Evolutionary conservation across 1,140 invertebrate genomes (phyloP).

Genomic region (Melanaphis sacchari): DNA sequence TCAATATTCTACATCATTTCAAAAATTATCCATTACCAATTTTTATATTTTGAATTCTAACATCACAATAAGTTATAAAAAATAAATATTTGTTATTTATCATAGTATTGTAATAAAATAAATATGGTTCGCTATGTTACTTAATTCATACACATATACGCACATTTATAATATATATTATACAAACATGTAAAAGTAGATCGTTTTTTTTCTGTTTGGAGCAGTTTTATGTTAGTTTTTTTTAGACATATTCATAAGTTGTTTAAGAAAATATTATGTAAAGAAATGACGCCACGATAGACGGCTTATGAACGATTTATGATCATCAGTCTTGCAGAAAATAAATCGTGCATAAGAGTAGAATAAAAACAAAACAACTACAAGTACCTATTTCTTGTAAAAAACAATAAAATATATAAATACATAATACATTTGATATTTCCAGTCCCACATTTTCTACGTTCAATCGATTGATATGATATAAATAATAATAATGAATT

Average conservation of each 20-base stretch:
- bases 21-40: background rate
- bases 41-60: background rate
- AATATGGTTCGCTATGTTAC: background rate
- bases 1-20: background rate
- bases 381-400: background rate
- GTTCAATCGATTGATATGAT: background rate
- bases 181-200: background rate
- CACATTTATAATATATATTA: background rate
- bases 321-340: slow-evolving; percentile 1
- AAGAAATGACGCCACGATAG: too few relatives aligned
- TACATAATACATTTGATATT: background rate
- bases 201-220: background rate
- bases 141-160: background rate
- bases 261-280: background rate
- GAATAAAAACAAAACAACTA: background rate
- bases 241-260: background rate
- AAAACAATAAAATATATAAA: slow-evolving; percentile 17
- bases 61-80: background rate
- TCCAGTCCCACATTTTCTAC: background rate
- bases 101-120: background rate
- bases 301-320: slow-evolving; percentile 24
- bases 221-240: background rate
- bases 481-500: background rate
- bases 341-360: slow-evolving; percentile 6
- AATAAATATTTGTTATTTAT: background rate